A percentile compares a stretch with the other conserved stretches of the same genome.
Conservation (phyloP, 2,888 invertebrate species). For the Synergus gifuensis region DNA sequence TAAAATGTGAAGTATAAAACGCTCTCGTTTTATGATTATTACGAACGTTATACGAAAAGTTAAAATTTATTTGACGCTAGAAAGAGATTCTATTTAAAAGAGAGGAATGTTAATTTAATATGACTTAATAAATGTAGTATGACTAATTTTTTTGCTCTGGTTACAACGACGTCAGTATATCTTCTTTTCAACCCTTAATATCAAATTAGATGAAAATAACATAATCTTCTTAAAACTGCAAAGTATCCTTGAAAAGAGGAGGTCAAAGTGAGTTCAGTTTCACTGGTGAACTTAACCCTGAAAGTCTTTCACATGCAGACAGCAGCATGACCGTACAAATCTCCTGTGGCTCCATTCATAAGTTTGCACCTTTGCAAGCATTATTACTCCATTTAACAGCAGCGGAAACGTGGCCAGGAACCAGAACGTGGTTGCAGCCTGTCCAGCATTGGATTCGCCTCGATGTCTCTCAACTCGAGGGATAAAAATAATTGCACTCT, state of each 20-base stretch:
- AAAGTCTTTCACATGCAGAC: conserved; percentile 21
- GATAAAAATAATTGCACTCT: background rate
- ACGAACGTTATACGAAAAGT: background rate
- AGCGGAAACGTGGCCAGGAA: conserved; percentile 26
- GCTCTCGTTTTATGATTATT: background rate
- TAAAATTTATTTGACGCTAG: background rate
- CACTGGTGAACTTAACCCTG: conserved; percentile 21
- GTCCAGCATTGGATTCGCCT: conserved; percentile 2
- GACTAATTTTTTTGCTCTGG: background rate
- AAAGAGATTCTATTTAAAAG: background rate
- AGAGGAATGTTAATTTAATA: background rate
- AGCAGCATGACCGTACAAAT: conserved; percentile 19
- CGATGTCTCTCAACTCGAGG: background rate
- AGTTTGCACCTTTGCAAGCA: conserved; percentile 30
- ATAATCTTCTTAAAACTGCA: background rate
- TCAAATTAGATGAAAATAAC: background rate
- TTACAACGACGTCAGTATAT: too few species aligned
- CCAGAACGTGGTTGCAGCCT: conserved; percentile 10
- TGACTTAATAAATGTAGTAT: background rate
- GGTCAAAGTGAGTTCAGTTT: background rate
- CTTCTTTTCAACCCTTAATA: background rate
- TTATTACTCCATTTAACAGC: conserved; percentile 36
- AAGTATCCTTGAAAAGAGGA: background rate
- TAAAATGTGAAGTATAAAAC: background rate
- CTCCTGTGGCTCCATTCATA: conserved; percentile 22